Conservation (phyloP, 1,140 invertebrate genomes). For the Solen grandis region DNA sequence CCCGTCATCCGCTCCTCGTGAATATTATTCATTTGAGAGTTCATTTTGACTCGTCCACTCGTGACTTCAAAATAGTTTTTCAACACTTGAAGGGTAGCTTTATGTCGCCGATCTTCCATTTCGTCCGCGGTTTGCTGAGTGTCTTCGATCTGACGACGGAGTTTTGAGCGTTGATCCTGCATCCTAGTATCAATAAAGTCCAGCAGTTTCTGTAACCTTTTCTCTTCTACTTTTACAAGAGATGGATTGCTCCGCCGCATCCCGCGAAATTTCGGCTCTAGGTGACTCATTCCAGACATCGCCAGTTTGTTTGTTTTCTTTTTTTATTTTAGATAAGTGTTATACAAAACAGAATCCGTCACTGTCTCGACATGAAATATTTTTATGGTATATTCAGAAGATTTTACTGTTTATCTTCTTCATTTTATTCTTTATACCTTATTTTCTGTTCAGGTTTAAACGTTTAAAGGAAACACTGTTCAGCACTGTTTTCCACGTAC, state of each 20-base stretch:
- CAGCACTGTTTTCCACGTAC: too few relatives aligned
- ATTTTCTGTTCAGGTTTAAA: too few relatives aligned
- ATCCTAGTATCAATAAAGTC: conserved; percentile 53
- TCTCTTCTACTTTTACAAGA: conserved; percentile 40
- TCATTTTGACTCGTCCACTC: conserved; percentile 10
- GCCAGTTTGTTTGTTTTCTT: too few relatives aligned
- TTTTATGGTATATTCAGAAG: too few relatives aligned
- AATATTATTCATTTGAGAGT: conserved; percentile 28
- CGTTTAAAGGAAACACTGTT: too few relatives aligned
- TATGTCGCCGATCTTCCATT: conserved; percentile 38
- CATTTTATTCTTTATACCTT: too few relatives aligned
- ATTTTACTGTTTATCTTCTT: too few relatives aligned
- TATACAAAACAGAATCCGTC: too few relatives aligned
- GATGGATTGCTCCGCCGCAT: conserved; percentile 32
- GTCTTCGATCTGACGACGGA: conserved; percentile 42
- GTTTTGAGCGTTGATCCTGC: conserved; percentile 43
- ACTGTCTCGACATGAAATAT: too few relatives aligned
- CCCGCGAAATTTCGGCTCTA: conserved; percentile 41
- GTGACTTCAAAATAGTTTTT: conserved; percentile 54
- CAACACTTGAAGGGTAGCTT: conserved; percentile 47
- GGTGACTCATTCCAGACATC: conserved; percentile 46
- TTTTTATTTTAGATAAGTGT: background rate
- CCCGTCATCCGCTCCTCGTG: conserved; percentile 48
- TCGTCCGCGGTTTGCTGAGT: conserved; percentile 50
- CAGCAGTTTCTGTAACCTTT: conserved; percentile 39